A percentile compares a stretch with the other conserved stretches of the same genome.
phyloP scores from a whole-genome alignment of 2,888 invertebrate species.

The Pheosia gnoma region DNA sequence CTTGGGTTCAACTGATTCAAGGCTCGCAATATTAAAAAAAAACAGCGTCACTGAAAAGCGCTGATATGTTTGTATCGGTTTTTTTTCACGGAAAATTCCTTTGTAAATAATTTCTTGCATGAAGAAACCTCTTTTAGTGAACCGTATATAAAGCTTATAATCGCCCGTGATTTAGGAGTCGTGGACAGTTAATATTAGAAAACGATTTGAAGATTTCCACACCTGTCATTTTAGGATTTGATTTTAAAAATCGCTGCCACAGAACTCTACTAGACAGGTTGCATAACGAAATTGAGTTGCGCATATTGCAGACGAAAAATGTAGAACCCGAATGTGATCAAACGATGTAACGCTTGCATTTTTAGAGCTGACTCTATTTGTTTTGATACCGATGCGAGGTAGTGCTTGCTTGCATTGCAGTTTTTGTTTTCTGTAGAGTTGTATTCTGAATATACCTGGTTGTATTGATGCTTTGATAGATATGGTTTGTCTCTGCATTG shows the following conservation, averaged over 20 bases:
- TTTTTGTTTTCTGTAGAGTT: neutral
- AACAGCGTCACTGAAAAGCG: no score
- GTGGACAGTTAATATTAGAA: no score
- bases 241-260: conserved; percentile 1
- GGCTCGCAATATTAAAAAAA: no score
- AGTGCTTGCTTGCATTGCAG: neutral
- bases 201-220: no score
- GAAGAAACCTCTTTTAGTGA: neutral
- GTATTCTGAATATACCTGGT: neutral
- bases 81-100: no score
- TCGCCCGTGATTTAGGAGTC: no score
- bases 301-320: neutral
- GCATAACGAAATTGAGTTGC: conserved; percentile 1
- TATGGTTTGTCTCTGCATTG: neutral
- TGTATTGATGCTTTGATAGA: neutral
- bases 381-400: neutral
- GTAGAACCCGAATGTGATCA: neutral
- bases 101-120: no score
- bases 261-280: no score
- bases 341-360: neutral
- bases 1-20: no score
- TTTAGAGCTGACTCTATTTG: neutral
- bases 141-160: neutral
- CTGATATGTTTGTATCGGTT: no score
- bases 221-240: neutral